Base-by-base conservation (phyloP, 2,797 vertebrate genomes). In the Gallirallus australis region DNA sequence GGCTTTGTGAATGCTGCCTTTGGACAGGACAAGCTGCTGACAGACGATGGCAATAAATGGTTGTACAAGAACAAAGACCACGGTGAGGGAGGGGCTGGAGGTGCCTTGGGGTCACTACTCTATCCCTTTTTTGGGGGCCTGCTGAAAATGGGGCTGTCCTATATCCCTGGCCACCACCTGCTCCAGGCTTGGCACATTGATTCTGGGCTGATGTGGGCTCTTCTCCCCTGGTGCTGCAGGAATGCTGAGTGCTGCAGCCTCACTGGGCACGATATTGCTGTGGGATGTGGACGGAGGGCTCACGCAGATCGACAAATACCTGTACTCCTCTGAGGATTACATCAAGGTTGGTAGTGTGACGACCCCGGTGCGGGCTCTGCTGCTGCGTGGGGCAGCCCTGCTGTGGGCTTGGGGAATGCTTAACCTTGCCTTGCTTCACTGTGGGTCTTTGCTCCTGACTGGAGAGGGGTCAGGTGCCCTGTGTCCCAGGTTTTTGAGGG, bases 21-120 rank as follows among this genome's bases (percentile, higher is more conserved):
- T 12, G 99, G 99, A 48, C 99, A 99, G 92, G 99, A 99, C 96
- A 99, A 99, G 96, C 98, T 99, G 79, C 98, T 99, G 94, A 99
- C 99, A 0, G 99, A 99, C 8, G 99, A 99, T 23, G 99, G 99
- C 94, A 99, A 99, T 98, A 99, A 99, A 90, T 99, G 99, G 99
- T 97, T 99, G 37, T 99, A 99, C 95, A 99, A 99, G 97, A 99
- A 99, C 98, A 99, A 99, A 94, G 99, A 99, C 96, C 99, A 99
- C 0, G 99, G 99, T 99, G 98, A 98, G 96, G 30, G 48, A 25
- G 39, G 68, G 35, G 35, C 82, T 54, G 45, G 54, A 79, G 68
- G 53, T 73, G 31, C 39, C 28, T 63, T 64, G 48, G 40, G 28
- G 23, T 65, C 3, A 5, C 40, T 64, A n/a, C 35, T 24, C 16